Conservation (phyloP, 2,113 vertebrate species). For the Sturnus vulgaris region DNA sequence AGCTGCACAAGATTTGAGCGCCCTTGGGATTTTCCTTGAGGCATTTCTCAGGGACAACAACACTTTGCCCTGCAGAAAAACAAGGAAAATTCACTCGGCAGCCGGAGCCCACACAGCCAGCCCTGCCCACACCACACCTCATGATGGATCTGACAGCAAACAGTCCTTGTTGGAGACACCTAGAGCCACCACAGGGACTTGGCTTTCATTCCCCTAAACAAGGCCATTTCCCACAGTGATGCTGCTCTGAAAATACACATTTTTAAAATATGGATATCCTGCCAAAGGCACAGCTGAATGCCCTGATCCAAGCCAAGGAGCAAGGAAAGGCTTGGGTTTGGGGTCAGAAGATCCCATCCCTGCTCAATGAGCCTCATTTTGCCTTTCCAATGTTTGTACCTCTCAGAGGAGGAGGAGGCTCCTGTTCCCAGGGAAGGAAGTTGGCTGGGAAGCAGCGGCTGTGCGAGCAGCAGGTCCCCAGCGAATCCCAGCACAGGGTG, state of each 20-base stretch:
- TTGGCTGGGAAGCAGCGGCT: not conserved
- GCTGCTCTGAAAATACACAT: not conserved
- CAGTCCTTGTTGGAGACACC: not conserved
- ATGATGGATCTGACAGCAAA: not conserved
- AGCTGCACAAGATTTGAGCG: not conserved
- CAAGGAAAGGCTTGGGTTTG: not conserved
- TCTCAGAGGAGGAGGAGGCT: not conserved
- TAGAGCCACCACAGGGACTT: not conserved
- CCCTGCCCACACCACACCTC: not conserved
- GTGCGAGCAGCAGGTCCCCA: slow-evolving; percentile 3
- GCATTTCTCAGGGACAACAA: not conserved
- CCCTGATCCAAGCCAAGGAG: not conserved
- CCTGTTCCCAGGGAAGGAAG: not conserved
- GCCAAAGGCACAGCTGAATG: not conserved
- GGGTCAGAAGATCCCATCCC: not conserved
- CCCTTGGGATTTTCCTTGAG: not conserved
- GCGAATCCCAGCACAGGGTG: slow-evolving; percentile 6
- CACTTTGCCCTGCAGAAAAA: not conserved
- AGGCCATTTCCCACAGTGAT: not conserved
- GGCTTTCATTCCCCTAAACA: not conserved
- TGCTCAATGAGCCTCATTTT: not conserved
- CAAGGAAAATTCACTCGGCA: not conserved
- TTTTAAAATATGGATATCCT: accelerated
- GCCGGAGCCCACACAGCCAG: not conserved
- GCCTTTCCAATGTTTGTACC: not conserved